Evolutionary conservation across 2,113 vertebrate species (phyloP), one percentile per base, ranked within the genome.

Genomic region (Callionymus lyra): DNA sequence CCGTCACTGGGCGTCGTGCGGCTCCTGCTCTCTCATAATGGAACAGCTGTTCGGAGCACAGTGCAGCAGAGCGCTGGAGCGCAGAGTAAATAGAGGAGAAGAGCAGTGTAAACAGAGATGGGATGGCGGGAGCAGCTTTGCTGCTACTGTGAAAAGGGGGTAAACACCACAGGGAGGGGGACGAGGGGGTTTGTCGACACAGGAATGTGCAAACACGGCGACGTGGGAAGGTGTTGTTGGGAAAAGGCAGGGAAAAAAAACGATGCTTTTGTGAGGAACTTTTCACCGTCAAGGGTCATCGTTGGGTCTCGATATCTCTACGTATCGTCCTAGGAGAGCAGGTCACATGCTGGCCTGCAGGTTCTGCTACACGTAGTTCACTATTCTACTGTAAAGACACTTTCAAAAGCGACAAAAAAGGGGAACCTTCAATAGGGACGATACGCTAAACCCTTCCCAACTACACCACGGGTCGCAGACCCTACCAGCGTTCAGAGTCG

Each of bases 61-160:
- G 59, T 57, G 68, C 49, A 41, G 67, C 69, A 50, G 57, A 56
- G 68, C 50, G 16, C 72, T 72, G 47, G 68, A 80, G 74, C 68
- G 52, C 74, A 65, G 76, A 73, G 80, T 80, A 82, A 85, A 85
- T 63, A 85, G 70, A 64, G 57, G 59, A 67, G 67, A 75, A 77
- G 63, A 74, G 79, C 68, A 80, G 60, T 70, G 83, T 78, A 84
- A 80, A 85, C 76, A 84, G 68, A 66, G 63, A 70, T 78, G 68
- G 68, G 63, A 70, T 71, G 70, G 69, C 37, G 66, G 65, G 65
- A 69, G 71, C 57, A 65, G 66, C 66, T 53, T 74, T 50, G 63
- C 61, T 74, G 65, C 60, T 76, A 65, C 61, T 2, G 51, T 60
- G 72, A 64, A 69, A n/a, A 58, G 60, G 65, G 57, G 60, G 59